Evolutionary conservation across 2,113 vertebrate species (phyloP), one percentile per base, ranked within the genome.

Genomic region (Redunca redunca): DNA sequence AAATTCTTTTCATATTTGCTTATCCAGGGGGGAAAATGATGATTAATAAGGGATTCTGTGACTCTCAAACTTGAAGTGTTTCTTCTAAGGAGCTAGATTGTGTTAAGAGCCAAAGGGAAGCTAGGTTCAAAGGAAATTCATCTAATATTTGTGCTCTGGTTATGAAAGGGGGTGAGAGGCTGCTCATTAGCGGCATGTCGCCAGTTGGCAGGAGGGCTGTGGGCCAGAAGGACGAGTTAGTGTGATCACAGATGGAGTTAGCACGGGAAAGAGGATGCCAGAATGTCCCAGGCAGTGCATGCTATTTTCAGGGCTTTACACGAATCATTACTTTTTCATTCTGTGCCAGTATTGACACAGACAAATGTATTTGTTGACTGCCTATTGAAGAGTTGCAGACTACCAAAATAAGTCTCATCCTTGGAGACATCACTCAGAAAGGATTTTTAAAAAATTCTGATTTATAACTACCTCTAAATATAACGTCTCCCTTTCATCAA

Each of bases 41-140:
- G 95, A 98, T 97, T 95, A 97, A 88, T 95, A 95, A 98, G 87
- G 97, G 87, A 97, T 92, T 93, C 60, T 93, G 93, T 82, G 89
- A 6, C 60, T 97, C 71, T 43, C 88, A 84, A 97, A 95, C 81
- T 55, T 85, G 23, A 80, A 81, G 26, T 48, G 33, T 89, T 96
- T 92, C 83, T 96, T 95, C 88, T 97, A 74, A 95, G 92, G 50
- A 95, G 90, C 26, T 48, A 93, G 90, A 67, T 36, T 80, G 40
- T 92, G 64, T 83, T 57, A 90, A 85, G 62, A 96, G 96, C 95
- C 90, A 96, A 97, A 60, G 95, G 64, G 93, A 96, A 97, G 84
- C 93, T 71, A 94, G 55, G 98, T 98, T 98, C 98, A 98, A 98
- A 98, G 98, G 97, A 97, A 98, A 98, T 98, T 95, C 98, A 96